Conservation (phyloP, 2,797 vertebrate genomes). For the Sylvilagus floridanus region DNA sequence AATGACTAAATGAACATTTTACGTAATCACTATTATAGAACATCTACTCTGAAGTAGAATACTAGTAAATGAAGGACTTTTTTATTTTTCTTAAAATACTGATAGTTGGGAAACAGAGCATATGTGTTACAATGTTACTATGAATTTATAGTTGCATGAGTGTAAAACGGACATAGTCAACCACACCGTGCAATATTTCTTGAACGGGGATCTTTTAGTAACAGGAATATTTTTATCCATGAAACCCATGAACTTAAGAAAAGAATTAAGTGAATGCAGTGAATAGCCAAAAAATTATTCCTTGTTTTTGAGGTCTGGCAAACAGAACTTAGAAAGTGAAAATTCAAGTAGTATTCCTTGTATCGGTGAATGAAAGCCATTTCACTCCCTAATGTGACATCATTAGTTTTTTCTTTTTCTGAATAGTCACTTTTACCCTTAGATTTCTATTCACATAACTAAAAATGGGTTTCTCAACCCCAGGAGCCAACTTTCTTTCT, state of each 20-base stretch:
- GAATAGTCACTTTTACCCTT: background rate
- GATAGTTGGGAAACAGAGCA: background rate
- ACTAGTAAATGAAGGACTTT: background rate
- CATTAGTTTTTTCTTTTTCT: background rate
- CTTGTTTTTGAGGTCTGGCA: background rate
- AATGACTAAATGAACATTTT: background rate
- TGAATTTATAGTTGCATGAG: background rate
- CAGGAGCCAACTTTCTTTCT: background rate
- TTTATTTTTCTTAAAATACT: slow-evolving; percentile 22
- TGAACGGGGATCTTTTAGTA: background rate
- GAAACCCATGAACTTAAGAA: background rate
- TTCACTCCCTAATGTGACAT: background rate
- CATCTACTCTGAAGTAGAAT: background rate
- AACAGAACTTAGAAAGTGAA: background rate
- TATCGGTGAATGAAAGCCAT: background rate
- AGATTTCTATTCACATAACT: background rate
- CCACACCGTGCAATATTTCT: background rate
- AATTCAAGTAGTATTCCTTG: background rate
- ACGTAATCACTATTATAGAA: background rate
- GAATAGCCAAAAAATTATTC: background rate
- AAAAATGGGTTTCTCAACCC: background rate
- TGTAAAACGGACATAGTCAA: background rate
- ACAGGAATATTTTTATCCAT: background rate
- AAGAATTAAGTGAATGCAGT: background rate
- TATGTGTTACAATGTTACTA: background rate